A percentile compares a stretch with the other conserved stretches of the same genome.
Conservation (phyloP, 2,888 invertebrate species). For the Sclerodermus sp. region DNA sequence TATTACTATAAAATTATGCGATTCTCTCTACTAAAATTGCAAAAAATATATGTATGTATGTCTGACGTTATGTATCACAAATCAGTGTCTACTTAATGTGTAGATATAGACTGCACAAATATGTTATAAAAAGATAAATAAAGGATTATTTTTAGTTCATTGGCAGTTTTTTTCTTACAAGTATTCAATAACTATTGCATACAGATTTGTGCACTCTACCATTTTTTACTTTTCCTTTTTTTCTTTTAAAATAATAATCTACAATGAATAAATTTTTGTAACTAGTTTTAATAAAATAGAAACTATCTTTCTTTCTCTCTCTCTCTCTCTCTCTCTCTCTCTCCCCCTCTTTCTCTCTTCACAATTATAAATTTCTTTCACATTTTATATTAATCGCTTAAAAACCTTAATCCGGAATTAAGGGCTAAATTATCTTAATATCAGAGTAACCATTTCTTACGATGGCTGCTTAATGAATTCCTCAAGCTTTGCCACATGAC, state of each 20-base stretch:
- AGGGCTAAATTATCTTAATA: too few species aligned
- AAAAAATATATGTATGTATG: slow-evolving; percentile 11
- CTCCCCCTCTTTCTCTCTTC: too few species aligned
- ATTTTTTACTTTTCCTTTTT: slow-evolving; percentile 9
- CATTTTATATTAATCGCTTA: too few species aligned
- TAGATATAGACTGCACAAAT: neutral
- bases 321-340: too few species aligned
- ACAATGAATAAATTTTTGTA: slow-evolving; percentile 11
- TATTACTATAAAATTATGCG: slow-evolving; percentile 1
- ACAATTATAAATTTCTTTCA: too few species aligned
- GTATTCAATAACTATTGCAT: too few species aligned
- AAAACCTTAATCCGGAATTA: too few species aligned
- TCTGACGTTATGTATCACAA: neutral
- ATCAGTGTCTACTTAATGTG: slow-evolving; percentile 5
- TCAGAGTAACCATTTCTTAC: too few species aligned
- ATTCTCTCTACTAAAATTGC: slow-evolving; percentile 14
- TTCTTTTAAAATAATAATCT: slow-evolving; percentile 16
- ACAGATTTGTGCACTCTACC: slow-evolving; percentile 20
- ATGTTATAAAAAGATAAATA: neutral
- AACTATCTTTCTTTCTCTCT: neutral
- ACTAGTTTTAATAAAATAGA: slow-evolving; percentile 23
- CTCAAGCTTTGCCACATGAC: too few species aligned
- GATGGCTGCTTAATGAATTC: too few species aligned
- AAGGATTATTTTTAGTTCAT: too few species aligned
- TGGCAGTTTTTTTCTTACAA: too few species aligned